Percentiles rank a stretch among this genome's conserved stretches.
Conservation (phyloP, 2,113 vertebrate species). For the Bubo bubo region DNA sequence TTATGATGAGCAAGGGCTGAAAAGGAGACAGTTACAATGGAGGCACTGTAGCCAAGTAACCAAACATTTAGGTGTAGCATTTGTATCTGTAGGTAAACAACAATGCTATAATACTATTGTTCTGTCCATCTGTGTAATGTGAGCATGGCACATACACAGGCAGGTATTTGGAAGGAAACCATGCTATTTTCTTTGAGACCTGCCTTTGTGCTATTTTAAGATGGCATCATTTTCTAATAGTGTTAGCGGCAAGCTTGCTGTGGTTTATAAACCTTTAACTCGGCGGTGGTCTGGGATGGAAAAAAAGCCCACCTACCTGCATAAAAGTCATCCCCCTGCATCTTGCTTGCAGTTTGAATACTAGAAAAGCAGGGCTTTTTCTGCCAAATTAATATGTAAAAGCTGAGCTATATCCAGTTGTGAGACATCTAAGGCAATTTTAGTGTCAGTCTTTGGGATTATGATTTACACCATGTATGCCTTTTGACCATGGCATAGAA, state of each 20-base stretch:
- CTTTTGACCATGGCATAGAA: neutral
- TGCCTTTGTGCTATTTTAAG: slow-evolving; percentile 31
- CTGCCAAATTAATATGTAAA: slow-evolving; percentile 21
- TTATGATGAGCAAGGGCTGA: neutral
- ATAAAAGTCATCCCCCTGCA: neutral
- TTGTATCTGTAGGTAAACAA: neutral
- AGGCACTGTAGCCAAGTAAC: neutral
- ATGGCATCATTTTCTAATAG: neutral
- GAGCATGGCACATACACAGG: neutral
- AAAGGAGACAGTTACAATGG: neutral
- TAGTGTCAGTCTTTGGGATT: neutral
- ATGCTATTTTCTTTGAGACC: neutral
- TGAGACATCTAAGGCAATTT: slow-evolving; percentile 20
- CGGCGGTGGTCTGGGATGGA: neutral
- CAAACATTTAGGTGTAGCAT: neutral
- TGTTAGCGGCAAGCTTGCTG: neutral
- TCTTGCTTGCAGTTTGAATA: slow-evolving; percentile 2
- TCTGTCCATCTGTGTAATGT: neutral
- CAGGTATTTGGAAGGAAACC: neutral
- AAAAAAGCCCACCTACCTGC: slow-evolving; percentile 4
- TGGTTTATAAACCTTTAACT: slow-evolving; percentile 28
- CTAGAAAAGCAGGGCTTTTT: neutral
- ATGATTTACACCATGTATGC: neutral
- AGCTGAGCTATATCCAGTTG: neutral
- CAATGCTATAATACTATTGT: fast-evolving